Percentiles rank a stretch among this genome's conserved stretches.
Evolutionary conservation across 2,888 invertebrate species (phyloP).

Genomic region (Cabera pusaria): DNA sequence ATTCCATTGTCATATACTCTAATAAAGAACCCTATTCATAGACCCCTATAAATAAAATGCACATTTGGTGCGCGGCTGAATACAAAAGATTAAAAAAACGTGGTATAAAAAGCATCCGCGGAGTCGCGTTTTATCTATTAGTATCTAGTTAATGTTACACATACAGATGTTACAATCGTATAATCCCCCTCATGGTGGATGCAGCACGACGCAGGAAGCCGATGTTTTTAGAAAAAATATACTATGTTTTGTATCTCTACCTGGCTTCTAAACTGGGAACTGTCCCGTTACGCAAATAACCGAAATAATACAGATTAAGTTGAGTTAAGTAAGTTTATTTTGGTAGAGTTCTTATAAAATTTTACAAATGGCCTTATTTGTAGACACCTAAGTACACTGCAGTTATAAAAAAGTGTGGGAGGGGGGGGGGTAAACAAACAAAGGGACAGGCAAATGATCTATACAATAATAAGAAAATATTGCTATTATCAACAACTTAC

Average conservation of each 20-base stretch:
- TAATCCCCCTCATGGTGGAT: conserved; percentile 56
- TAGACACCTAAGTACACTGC: no score
- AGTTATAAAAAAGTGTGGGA: no score
- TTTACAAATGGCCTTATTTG: conserved; percentile 1
- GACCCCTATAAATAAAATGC: conserved; percentile 71
- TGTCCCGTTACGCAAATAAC: conserved; percentile 62
- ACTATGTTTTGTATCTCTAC: conserved; percentile 24
- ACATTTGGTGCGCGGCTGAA: conserved; percentile 70
- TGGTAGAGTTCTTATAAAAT: conserved; percentile 3
- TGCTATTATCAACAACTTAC: no score
- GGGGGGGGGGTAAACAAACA: no score
- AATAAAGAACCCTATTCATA: conserved; percentile 38
- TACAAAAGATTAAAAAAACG: conserved; percentile 77
- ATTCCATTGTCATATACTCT: conserved; percentile 61
- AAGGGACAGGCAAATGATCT: no score
- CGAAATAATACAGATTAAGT: conserved; percentile 38
- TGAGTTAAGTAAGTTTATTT: conserved; percentile 21
- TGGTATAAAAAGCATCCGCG: conserved; percentile 75
- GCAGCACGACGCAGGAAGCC: conserved; percentile 41
- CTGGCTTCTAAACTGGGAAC: conserved; percentile 38
- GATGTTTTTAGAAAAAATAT: conserved; percentile 51
- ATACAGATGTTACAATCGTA: conserved; percentile 66
- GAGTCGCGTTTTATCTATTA: conserved; percentile 74
- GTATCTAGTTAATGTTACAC: conserved; percentile 78
- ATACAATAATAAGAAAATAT: no score